Base-by-base conservation (phyloP, 2,888 invertebrate species). In the Coenonympha glycerion region DNA sequence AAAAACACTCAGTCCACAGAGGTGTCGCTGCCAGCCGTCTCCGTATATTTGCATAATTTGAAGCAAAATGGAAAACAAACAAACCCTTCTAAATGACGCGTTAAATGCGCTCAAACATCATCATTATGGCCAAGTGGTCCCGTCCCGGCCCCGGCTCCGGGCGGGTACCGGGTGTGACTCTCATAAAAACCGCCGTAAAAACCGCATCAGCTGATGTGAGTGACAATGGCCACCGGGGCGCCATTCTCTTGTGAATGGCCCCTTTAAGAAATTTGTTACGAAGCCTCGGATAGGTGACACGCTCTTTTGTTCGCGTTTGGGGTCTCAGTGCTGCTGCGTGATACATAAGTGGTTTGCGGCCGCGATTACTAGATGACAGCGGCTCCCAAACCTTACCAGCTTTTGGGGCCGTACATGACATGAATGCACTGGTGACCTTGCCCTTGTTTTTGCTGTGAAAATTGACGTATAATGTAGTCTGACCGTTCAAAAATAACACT, bases 201-300 rank as follows among this genome's bases (percentile, higher is more conserved):
- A 78, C 61, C 55, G 60, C 53, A 65, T 72, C 44, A 76, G 71
- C 73, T 67, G 71, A 74, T 69, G 58, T 52, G 39, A 24, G 5
- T 13, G 11, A 49, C 46, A 37, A 41, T 59, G 70, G 63, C 74
- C 77, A 74, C 79, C 73, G 70, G 73, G 75, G 74, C 69, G 72
- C 76, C 69, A 75, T 80, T 79, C 72, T 74, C 68, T 71, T 49
- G 47, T 80, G 69, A 76, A 73, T 74, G 76, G 73, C 60, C 21
- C 76, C 72, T 77, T 77, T 71, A 79, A 82, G 80, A 80, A 80
- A 83, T 79, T 80, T 79, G 81, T 82, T 74, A 74, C 68, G 70
- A 76, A 71, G 69, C 72, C 64, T 77, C 71, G 74, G 76, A 80
- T 79, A 73, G 73, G 73, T 74, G 74, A 69, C 69, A 69, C 65